phyloP scores from a whole-genome alignment of 2,113 vertebrate species.

The Procavia capensis region DNA sequence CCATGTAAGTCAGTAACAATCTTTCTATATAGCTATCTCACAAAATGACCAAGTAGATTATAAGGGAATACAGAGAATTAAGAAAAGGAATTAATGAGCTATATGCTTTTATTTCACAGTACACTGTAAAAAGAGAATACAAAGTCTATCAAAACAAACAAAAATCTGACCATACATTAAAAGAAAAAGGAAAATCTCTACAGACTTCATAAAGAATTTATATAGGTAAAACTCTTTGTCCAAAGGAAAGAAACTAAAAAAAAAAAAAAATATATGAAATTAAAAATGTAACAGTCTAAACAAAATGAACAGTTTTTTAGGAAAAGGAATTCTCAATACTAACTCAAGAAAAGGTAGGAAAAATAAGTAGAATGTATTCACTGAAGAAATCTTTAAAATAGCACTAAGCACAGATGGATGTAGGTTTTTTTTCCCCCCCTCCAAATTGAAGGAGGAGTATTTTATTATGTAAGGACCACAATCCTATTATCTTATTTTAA shows the following conservation, averaged over 20 bases:
- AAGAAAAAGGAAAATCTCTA: neutral
- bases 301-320: neutral
- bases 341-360: neutral
- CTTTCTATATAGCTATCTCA: neutral
- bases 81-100: conserved; percentile 3
- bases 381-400: conserved; percentile 17
- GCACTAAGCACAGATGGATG: neutral
- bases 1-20: neutral
- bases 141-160: neutral
- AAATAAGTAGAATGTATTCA: neutral
- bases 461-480: neutral
- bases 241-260: neutral
- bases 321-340: conserved; percentile 21
- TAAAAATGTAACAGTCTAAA: neutral
- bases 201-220: neutral
- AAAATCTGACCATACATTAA: neutral
- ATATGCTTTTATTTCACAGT: neutral
- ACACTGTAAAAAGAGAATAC: neutral
- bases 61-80: neutral
- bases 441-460: neutral
- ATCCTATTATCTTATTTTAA: neutral
- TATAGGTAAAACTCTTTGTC: neutral
- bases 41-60: conserved; percentile 33
- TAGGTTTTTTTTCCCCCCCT: neutral
- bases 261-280: neutral